Evolutionary conservation across 2,888 invertebrate genomes (phyloP), one percentile per base, ranked within the genome.

Genomic region (Cenopis cana): DNA sequence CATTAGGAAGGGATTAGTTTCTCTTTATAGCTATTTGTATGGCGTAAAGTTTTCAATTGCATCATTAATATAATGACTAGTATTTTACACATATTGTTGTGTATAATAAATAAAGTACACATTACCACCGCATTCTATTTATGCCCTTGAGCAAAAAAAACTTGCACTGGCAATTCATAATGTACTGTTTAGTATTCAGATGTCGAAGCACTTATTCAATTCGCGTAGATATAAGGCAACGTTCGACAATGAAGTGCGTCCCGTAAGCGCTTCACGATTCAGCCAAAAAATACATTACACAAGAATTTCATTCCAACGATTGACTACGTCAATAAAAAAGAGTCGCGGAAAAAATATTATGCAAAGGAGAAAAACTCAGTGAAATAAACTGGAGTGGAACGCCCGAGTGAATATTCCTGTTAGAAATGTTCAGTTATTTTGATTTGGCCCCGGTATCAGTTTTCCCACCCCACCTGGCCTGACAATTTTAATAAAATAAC

Each of bases 401-500:
- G 79, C 76, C 75, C 74, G 77, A 81, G 78, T 83, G 86, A 84
- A 85, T 87, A 84, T 84, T 80, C 78, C 68, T 49, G 73, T 76
- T 76, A 78, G 82, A 84, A 87, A 82, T 84, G 84, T 85, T 85
- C 85, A 81, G 85, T 83, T 87, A 88, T 89, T 89, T 86, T 88
- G 86, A 87, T 87, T 81, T 77, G 62, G 81, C 73, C 80, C 60
- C 75, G 69, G 81, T 80, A 82, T 85, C 85, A 81, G 81, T 78
- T 79, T 81, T 73, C 72, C 68, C 61, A 74, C 77, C 79, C 78
- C 86, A 87, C 87, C 87, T 87, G 84, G 74, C 81, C 77, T 78
- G 84, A 85, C 84, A 82, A 82, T 87, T 88, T 88, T 89, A 88
- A 88, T 88, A 87, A 85, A 87, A 87, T 85, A 84, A 86, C 83